Evolutionary conservation across 2,888 invertebrate genomes (phyloP).

Genomic region (Cryptocephalus primarius): DNA sequence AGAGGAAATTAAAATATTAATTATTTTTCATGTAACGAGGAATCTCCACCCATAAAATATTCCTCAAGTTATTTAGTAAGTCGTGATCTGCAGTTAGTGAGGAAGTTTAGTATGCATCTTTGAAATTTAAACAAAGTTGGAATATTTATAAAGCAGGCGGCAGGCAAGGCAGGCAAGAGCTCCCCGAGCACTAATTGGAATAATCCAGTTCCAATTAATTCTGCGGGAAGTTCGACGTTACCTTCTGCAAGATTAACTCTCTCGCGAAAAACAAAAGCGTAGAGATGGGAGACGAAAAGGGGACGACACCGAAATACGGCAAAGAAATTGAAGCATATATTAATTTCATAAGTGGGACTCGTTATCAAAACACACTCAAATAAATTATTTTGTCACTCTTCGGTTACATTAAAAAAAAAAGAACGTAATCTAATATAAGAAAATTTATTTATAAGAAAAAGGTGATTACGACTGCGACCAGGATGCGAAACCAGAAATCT

Average conservation of each 20-base stretch:
- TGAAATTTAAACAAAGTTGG: conserved; percentile 30
- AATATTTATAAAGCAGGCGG: conserved; percentile 29
- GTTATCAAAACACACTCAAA: no score
- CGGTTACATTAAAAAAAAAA: no score
- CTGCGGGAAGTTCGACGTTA: conserved; percentile 31
- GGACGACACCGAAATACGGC: no score
- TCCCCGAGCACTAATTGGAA: conserved; percentile 33
- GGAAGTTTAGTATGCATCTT: conserved; percentile 22
- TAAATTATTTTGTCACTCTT: no score
- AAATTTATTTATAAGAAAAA: no score
- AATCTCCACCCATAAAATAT: conserved; percentile 5
- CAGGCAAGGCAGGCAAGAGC: conserved; percentile 11
- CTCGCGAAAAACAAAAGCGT: conserved; percentile 7
- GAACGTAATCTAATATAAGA: no score
- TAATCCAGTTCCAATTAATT: conserved; percentile 37
- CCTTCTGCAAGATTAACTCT: conserved; percentile 31
- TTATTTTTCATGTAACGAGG: background rate
- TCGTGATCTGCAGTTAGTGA: conserved; percentile 17
- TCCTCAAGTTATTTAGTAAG: conserved; percentile 13
- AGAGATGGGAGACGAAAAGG: conserved; percentile 3
- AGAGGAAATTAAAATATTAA: background rate
- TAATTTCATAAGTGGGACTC: no score
- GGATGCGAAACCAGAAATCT: no score
- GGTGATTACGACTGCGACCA: no score
- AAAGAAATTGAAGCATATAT: no score